phyloP scores from a whole-genome alignment of 2,888 invertebrate genomes.

The Parnassius mnemosyne region DNA sequence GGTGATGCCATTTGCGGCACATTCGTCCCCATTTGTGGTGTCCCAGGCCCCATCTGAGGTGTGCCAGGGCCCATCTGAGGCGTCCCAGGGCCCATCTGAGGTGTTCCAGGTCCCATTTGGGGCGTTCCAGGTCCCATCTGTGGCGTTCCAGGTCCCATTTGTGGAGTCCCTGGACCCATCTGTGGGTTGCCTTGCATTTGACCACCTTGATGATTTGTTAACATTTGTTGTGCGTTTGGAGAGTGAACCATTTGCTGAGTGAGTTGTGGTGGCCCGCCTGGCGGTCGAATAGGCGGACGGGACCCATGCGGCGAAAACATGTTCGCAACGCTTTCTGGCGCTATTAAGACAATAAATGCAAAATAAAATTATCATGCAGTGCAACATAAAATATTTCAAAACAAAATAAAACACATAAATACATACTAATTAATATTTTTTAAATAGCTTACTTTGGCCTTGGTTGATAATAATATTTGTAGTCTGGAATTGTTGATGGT shows the following conservation, averaged over 20 bases:
- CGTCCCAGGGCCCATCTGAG: conserved; percentile 46
- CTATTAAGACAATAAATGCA: conserved; percentile 51
- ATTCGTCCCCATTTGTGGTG: conserved; percentile 43
- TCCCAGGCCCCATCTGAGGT: conserved; percentile 47
- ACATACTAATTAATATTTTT: conserved; percentile 23
- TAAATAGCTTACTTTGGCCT: conserved; percentile 62
- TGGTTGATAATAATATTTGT: conserved; percentile 74
- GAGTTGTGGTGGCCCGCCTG: conserved; percentile 53
- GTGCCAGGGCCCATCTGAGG: conserved; percentile 47
- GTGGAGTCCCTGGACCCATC: conserved; percentile 48
- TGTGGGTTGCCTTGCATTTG: conserved; percentile 42
- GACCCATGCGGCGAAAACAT: conserved; percentile 73
- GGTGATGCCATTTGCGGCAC: conserved; percentile 64
- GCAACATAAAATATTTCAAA: conserved; percentile 49
- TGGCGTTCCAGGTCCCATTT: conserved; percentile 50
- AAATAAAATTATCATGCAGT: conserved; percentile 46
- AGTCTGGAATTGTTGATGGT: conserved; percentile 71
- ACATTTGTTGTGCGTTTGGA: conserved; percentile 42
- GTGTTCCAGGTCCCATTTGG: conserved; percentile 53
- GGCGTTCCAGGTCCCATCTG: conserved; percentile 56
- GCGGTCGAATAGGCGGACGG: conserved; percentile 57
- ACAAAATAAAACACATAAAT: conserved; percentile 27
- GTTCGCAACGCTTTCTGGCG: conserved; percentile 73
- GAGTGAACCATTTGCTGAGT: conserved; percentile 52
- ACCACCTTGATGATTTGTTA: conserved; percentile 36